Evolutionary conservation across 1,140 invertebrate species (phyloP).

Genomic region (Camponotus floridanus): DNA sequence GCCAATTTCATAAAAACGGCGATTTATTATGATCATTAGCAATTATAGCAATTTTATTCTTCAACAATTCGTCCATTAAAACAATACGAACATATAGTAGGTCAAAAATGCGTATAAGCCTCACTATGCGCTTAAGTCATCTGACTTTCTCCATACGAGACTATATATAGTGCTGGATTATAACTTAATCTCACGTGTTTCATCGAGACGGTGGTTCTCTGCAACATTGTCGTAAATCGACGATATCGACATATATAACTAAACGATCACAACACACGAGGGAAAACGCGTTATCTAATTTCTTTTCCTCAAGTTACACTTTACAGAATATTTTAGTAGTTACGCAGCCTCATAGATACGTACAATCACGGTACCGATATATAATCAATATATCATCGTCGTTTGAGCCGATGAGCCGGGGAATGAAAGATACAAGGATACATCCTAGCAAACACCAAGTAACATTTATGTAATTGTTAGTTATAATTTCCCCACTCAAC

Average conservation of each 20-base stretch:
- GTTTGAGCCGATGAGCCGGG: constrained; percentile 39
- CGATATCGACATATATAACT: constrained; percentile 4
- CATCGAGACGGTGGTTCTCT: constrained; percentile 12
- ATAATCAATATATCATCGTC: neutral
- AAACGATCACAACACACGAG: constrained; percentile 50
- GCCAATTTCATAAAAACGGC: constrained; percentile 68
- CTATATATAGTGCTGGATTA: constrained; percentile 36
- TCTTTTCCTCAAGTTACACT: constrained; percentile 8
- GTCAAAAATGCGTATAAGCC: constrained; percentile 40
- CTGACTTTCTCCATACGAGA: constrained; percentile 15
- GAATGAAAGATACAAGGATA: constrained; percentile 67
- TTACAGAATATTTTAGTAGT: constrained; percentile 42
- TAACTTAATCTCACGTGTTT: constrained; percentile 49
- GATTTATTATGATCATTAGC: constrained; percentile 56
- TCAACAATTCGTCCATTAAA: constrained; percentile 58
- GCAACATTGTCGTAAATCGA: constrained; percentile 12
- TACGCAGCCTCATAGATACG: constrained; percentile 44
- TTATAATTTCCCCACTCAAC: no score
- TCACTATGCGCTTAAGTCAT: constrained; percentile 28
- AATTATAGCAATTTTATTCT: constrained; percentile 64
- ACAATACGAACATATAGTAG: constrained; percentile 61
- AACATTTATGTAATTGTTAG: no score
- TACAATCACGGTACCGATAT: neutral
- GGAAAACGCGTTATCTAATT: constrained; percentile 26
- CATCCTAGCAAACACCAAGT: neutral